phyloP scores from a whole-genome alignment of 2,797 vertebrate genomes.

The Arrhamphus sclerolepis region DNA sequence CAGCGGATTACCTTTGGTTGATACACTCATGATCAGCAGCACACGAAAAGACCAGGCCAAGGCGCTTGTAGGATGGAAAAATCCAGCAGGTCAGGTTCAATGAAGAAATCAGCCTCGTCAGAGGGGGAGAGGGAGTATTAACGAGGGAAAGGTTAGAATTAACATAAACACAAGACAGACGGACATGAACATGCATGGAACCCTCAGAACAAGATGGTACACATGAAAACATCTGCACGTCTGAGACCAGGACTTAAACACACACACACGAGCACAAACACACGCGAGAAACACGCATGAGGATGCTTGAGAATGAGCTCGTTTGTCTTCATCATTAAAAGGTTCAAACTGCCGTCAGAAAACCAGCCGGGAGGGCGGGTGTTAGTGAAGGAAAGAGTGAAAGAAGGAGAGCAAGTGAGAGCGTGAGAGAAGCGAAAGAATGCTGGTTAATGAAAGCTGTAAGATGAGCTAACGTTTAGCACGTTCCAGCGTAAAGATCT shows the following conservation, averaged over 20 bases:
- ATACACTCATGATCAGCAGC: slow-evolving; percentile 1
- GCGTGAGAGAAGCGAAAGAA: too few species aligned
- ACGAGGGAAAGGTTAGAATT: slow-evolving; percentile 59
- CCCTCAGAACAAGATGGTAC: slow-evolving; percentile 14
- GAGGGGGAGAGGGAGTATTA: slow-evolving; percentile 35
- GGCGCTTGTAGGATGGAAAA: slow-evolving; percentile 25
- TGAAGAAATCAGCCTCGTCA: slow-evolving; percentile 61
- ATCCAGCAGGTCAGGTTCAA: slow-evolving; percentile 47
- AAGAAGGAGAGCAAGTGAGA: too few species aligned
- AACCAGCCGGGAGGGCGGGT: slow-evolving; percentile 1
- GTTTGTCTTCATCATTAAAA: slow-evolving; percentile 74
- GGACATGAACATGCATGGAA: background rate
- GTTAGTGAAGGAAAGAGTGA: background rate
- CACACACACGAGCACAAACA: slow-evolving; percentile 14
- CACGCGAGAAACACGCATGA: slow-evolving; percentile 28
- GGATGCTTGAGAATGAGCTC: slow-evolving; percentile 65
- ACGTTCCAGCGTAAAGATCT: too few species aligned
- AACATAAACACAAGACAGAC: slow-evolving; percentile 26
- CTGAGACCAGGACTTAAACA: background rate
- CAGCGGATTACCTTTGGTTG: slow-evolving; percentile 19
- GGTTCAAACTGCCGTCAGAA: slow-evolving; percentile 57
- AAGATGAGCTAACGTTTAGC: too few species aligned
- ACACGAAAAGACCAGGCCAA: slow-evolving; percentile 16
- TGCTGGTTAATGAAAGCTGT: too few species aligned
- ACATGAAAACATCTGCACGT: slow-evolving; percentile 24